Percentiles rank a stretch among this genome's conserved stretches.
Conservation (phyloP, 1,140 invertebrate species). For the Sipha flava region DNA sequence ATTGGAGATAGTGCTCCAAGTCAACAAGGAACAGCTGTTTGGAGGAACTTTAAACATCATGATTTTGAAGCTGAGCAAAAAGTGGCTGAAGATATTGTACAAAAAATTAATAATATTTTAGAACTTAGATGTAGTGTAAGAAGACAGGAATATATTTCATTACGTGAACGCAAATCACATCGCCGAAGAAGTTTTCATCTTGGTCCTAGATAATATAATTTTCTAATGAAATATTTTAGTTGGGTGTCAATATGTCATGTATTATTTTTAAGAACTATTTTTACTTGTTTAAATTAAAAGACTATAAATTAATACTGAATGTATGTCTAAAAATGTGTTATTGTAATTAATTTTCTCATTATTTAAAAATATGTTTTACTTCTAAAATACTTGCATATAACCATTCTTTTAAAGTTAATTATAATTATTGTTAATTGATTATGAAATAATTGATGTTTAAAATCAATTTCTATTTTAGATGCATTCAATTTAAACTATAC, state of each 20-base stretch:
- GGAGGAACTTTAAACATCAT: slow-evolving; percentile 62
- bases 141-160: slow-evolving; percentile 64
- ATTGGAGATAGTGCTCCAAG: slow-evolving; percentile 21
- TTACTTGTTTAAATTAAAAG: background rate
- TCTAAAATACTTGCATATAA: background rate
- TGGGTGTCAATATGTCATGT: background rate
- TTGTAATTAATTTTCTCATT: slow-evolving; percentile 16
- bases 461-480: too few species aligned
- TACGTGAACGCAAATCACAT: slow-evolving; percentile 53
- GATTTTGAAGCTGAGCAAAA: slow-evolving; percentile 74
- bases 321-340: background rate
- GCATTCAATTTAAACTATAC: too few species aligned
- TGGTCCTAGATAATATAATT: slow-evolving; percentile 39
- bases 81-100: slow-evolving; percentile 69
- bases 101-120: slow-evolving; percentile 79
- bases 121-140: slow-evolving; percentile 67
- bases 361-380: background rate
- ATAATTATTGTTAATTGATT: background rate
- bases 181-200: slow-evolving; percentile 51
- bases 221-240: background rate
- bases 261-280: background rate
- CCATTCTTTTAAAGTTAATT: background rate
- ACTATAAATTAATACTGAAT: background rate
- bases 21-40: slow-evolving; percentile 21
- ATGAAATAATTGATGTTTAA: too few species aligned